phyloP scores from a whole-genome alignment of 2,888 invertebrate species.

The Thecophora atra region DNA sequence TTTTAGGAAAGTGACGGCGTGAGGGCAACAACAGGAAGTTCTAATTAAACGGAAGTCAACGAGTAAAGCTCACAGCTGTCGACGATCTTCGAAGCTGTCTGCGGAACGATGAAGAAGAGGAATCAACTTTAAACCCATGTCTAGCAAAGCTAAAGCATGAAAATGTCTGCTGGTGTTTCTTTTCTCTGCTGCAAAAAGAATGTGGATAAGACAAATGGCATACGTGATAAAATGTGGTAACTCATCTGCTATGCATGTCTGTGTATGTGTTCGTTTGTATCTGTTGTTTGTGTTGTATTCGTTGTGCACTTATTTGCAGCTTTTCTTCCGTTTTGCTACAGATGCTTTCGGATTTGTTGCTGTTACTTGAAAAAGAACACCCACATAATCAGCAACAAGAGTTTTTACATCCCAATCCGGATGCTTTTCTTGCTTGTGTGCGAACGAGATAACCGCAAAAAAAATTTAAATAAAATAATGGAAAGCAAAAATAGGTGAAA shows the following conservation, averaged over 20 bases:
- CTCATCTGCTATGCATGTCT: slow-evolving; percentile 48
- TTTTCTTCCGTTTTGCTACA: slow-evolving; percentile 40
- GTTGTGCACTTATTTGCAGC: slow-evolving; percentile 56
- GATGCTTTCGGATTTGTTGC: slow-evolving; percentile 47
- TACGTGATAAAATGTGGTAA: slow-evolving; percentile 63
- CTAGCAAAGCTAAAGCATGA: slow-evolving; percentile 52
- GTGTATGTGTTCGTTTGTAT: slow-evolving; percentile 25
- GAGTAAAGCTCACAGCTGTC: slow-evolving; percentile 19
- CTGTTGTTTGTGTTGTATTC: slow-evolving; percentile 29
- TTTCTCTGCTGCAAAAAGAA: slow-evolving; percentile 52
- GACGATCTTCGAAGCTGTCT: no score
- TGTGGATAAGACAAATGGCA: slow-evolving; percentile 62
- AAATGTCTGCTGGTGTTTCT: slow-evolving; percentile 34
- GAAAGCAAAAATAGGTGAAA: no score
- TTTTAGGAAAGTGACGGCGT: background rate
- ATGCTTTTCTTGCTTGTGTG: background rate
- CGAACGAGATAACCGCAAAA: background rate
- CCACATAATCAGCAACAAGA: slow-evolving; percentile 15
- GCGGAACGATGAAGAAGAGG: background rate
- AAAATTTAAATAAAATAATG: no score
- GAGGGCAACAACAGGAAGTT: slow-evolving; percentile 33
- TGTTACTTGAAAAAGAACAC: slow-evolving; percentile 21
- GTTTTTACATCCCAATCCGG: slow-evolving; percentile 3
- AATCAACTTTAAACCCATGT: slow-evolving; percentile 34
- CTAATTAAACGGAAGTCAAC: slow-evolving; percentile 43